phyloP scores from a whole-genome alignment of 2,797 vertebrate genomes.

The Dendrocincla fuliginosa region DNA sequence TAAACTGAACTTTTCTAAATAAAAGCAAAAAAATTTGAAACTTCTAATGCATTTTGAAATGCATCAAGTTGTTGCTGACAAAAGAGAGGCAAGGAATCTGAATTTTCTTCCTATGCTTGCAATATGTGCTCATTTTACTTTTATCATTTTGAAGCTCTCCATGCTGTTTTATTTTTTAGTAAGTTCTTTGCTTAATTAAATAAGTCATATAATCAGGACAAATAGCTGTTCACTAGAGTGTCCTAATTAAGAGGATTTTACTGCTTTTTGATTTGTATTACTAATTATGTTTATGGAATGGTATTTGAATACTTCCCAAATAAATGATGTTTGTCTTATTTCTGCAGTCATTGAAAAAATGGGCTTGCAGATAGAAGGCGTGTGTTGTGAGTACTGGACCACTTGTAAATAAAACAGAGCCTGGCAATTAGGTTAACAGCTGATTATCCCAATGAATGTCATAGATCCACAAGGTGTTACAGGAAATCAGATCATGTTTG shows the following conservation, averaged over 20 bases:
- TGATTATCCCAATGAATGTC: neutral
- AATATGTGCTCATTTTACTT: neutral
- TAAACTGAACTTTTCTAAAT: neutral
- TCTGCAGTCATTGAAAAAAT: neutral
- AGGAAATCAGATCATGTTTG: neutral
- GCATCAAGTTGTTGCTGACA: neutral
- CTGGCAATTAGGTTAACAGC: neutral
- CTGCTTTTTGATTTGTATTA: neutral
- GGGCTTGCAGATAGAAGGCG: neutral
- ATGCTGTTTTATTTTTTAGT: neutral
- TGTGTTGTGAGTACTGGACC: neutral
- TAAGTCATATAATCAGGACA: neutral
- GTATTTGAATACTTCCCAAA: neutral
- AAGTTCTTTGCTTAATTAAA: neutral
- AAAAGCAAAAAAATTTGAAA: neutral
- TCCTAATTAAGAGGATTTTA: slow-evolving; percentile 35
- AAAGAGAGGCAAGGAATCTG: neutral
- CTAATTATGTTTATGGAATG: slow-evolving; percentile 9
- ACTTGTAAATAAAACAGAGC: neutral
- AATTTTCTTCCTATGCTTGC: neutral
- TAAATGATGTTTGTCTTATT: neutral
- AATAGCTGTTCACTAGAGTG: neutral
- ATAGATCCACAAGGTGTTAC: neutral
- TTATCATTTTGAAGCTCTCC: neutral
- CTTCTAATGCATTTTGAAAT: neutral